Conservation (phyloP, 2,797 vertebrate species). For the Spinibarbus caldwelli region DNA sequence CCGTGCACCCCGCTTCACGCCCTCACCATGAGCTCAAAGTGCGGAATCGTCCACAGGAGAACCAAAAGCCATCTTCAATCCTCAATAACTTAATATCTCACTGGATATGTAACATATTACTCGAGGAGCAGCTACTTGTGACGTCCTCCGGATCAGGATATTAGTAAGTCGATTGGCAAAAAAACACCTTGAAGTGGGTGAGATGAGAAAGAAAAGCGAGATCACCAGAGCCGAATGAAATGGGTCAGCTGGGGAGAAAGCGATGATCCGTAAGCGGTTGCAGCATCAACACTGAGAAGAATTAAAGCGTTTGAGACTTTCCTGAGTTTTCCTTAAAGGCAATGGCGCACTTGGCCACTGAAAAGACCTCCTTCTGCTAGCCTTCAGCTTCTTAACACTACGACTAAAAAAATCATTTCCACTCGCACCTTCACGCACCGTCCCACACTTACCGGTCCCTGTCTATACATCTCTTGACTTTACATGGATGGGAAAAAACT, state of each 20-base stretch:
- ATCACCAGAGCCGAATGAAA: neutral
- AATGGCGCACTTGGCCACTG: constrained; percentile 18
- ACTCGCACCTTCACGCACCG: constrained; percentile 40
- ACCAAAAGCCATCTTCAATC: constrained; percentile 40
- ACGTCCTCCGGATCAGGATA: neutral
- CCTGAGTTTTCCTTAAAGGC: constrained; percentile 53
- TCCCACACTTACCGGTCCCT: constrained; percentile 48
- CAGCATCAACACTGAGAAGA: constrained; percentile 54
- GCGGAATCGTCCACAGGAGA: constrained; percentile 3
- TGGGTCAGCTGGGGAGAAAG: neutral
- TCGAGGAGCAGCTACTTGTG: constrained; percentile 43
- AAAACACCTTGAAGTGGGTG: constrained; percentile 6
- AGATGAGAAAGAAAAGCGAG: neutral
- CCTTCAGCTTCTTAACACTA: constrained; percentile 37
- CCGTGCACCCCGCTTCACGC: constrained; percentile 51
- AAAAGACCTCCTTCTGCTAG: constrained; percentile 10
- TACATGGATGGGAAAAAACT: constrained; percentile 15
- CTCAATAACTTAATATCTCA: constrained; percentile 49
- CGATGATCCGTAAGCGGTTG: neutral
- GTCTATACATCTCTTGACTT: constrained; percentile 12
- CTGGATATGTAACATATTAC: constrained; percentile 46
- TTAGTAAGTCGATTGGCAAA: constrained; percentile 49
- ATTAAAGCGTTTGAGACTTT: constrained; percentile 31
- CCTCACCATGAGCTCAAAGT: constrained; percentile 38
- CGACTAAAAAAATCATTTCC: constrained; percentile 10